Conservation (phyloP, 2,797 vertebrate genomes). For the Anomalospiza imberbis region DNA sequence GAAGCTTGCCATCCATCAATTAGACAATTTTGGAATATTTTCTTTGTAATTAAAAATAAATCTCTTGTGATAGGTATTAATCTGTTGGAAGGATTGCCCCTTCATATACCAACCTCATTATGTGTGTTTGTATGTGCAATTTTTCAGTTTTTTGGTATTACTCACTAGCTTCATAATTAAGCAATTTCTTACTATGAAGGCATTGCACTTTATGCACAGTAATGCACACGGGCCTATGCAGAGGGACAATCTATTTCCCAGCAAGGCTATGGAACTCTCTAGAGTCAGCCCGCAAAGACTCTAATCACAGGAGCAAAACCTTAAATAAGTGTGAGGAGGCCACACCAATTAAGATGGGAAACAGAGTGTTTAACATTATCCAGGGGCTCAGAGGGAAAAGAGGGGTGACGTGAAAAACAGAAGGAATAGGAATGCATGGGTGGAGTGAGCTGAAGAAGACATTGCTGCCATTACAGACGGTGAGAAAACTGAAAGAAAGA, state of each 20-base stretch:
- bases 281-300: not conserved
- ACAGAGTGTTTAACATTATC: not conserved
- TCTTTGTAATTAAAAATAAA: slow-evolving; percentile 55
- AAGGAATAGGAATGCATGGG: not conserved
- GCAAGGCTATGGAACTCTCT: not conserved
- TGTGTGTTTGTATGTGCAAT: not conserved
- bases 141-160: not conserved
- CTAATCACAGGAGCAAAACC: not conserved
- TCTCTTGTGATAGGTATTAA: not conserved
- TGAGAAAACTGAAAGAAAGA: not conserved
- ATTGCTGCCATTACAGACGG: fast-evolving
- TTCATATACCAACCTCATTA: not conserved
- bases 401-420: not conserved
- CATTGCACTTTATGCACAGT: not conserved
- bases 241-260: slow-evolving; percentile 22
- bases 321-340: slow-evolving; percentile 40
- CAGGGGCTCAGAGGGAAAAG: not conserved
- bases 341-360: slow-evolving; percentile 50
- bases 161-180: not conserved
- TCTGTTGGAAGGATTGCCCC: slow-evolving; percentile 11
- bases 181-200: not conserved
- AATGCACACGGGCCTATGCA: not conserved
- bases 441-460: not conserved
- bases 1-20: slow-evolving; percentile 56
- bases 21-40: slow-evolving; percentile 57